Evolutionary conservation across 2,888 invertebrate genomes (phyloP), one percentile per base, ranked within the genome.

Genomic region (Saturnia pavonia): DNA sequence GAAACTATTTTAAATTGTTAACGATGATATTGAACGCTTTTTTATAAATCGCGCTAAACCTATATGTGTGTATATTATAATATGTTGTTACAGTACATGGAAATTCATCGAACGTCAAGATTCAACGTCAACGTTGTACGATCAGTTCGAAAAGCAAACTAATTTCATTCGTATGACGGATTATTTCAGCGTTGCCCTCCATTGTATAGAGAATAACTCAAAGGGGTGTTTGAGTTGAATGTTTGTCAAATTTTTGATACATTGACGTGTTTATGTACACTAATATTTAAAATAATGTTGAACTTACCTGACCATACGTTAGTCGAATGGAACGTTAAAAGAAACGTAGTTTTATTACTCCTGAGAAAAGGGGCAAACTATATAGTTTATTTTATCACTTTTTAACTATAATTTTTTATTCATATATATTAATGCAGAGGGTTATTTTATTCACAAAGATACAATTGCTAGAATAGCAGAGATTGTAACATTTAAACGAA

Each of bases 141-240:
- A 9, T n/a, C n/a, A 65, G 34, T 40, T 65, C 65, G 65, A 65
- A 65, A 40, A 19, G 65, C 65, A 65, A 65, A 65, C 65, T 40
- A 65, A 65, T 65, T 40, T 40, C 40, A 65, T 65, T 40, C 65
- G 8, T 16, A 40, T 65, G 65, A 65, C 65, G 65, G 40, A 65
- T 40, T 65, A 40, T 65, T 65, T 40, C 65, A 65, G 40, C 40
- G 40, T 65, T 40, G 40, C 19, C 65, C 40, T 40, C 65, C 34
- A 63, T 65, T 65, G 65, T 65, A n/a, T n/a, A 40, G 2, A 6
- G 34, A 34, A n/a, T n/a, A n/a, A n/a, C n/a, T n/a, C 65, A 65
- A 65, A 40, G 65, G 65, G 65, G 34, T 65, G 65, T n/a, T 65
- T 16, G 40, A 40, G 65, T n/a, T 65, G 40, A 65, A 40, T 40